phyloP scores from a whole-genome alignment of 1,140 invertebrate genomes.

The Zophobas morio region DNA sequence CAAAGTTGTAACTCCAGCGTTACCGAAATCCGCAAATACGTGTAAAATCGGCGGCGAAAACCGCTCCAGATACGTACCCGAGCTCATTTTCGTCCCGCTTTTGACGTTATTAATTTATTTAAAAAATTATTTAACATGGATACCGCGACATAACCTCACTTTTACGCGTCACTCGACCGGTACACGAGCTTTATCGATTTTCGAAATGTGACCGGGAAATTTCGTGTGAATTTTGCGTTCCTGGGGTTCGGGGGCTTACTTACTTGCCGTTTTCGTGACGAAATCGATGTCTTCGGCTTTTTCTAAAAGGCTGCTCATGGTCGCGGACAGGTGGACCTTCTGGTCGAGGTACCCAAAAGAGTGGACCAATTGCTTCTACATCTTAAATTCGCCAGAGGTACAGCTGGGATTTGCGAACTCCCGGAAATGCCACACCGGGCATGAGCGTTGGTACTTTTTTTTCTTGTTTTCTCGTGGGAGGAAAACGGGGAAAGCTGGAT shows the following conservation, averaged over 20 bases:
- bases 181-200: slow-evolving; percentile 42
- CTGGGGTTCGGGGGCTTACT: slow-evolving; percentile 49
- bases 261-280: slow-evolving; percentile 66
- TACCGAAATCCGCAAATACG: neutral
- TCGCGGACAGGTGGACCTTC: neutral
- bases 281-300: slow-evolving; percentile 64
- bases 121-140: slow-evolving; percentile 14
- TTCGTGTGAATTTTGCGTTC: slow-evolving; percentile 1
- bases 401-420: too few relatives aligned
- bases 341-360: slow-evolving; percentile 11
- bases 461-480: too few relatives aligned
- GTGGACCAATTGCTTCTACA: neutral
- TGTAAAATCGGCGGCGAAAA: neutral
- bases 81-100: slow-evolving; percentile 47
- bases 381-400: too few relatives aligned
- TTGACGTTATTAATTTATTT: slow-evolving; percentile 5
- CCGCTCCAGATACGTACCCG: slow-evolving; percentile 34
- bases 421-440: too few relatives aligned
- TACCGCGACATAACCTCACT: slow-evolving; percentile 31
- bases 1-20: neutral
- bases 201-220: slow-evolving; percentile 29
- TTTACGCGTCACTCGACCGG: slow-evolving; percentile 52
- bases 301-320: slow-evolving; percentile 12
- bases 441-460: too few relatives aligned
- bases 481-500: too few relatives aligned